Conservation (phyloP, 1,140 invertebrate species). For the Drosophila pectinifera region DNA sequence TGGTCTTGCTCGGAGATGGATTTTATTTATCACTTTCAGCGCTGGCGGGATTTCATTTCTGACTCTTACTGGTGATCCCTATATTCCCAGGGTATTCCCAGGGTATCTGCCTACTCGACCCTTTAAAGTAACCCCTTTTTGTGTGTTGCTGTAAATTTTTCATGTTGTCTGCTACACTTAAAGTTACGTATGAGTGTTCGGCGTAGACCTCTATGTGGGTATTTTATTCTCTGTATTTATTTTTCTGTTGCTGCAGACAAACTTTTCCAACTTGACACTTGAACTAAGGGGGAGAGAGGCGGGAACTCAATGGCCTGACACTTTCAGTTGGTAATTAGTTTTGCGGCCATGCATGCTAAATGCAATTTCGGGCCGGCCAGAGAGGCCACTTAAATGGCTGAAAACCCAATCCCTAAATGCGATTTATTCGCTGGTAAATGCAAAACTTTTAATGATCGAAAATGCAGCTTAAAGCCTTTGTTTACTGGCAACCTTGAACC, state of each 20-base stretch:
- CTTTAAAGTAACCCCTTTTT: not conserved
- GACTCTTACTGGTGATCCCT: not conserved
- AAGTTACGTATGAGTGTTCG: constrained; percentile 47
- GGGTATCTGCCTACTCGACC: not conserved
- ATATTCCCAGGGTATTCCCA: constrained; percentile 12
- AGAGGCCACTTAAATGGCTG: not conserved
- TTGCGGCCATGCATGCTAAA: constrained; percentile 74
- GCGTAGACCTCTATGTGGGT: constrained; percentile 13
- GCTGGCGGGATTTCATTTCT: too few relatives aligned
- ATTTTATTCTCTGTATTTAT: constrained; percentile 20
- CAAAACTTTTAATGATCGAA: constrained; percentile 13
- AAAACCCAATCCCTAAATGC: not conserved
- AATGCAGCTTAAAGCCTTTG: not conserved
- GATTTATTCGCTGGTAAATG: constrained; percentile 7
- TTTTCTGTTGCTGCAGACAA: constrained; percentile 41
- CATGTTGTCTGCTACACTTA: constrained; percentile 69
- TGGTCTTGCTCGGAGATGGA: too few relatives aligned
- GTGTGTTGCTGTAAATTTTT: constrained; percentile 44
- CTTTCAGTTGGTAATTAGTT: constrained; percentile 80
- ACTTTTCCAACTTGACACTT: constrained; percentile 74
- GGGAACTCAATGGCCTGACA: constrained; percentile 73
- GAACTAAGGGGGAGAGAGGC: constrained; percentile 37
- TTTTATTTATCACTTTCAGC: too few relatives aligned
- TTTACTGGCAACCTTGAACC: constrained; percentile 58
- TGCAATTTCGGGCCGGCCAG: constrained; percentile 44